Percentiles rank a stretch among this genome's conserved stretches.
Evolutionary conservation across 2,113 vertebrate genomes (phyloP).

Genomic region (Copsychus sechellarum): DNA sequence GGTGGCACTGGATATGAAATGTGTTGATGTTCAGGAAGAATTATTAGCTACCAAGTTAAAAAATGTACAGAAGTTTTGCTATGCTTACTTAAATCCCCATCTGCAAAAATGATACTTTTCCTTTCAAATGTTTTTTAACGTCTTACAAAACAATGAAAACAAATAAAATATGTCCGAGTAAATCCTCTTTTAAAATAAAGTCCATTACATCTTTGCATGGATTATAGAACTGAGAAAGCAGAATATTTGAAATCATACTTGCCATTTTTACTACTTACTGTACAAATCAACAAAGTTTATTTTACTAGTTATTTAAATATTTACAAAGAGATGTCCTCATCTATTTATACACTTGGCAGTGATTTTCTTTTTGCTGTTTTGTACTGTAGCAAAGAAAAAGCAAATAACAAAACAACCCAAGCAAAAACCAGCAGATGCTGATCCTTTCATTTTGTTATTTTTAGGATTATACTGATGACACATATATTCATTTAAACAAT

Average conservation of each 20-base stretch:
- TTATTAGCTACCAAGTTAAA: background rate
- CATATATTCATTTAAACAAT: background rate
- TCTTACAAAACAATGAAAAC: background rate
- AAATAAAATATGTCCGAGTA: background rate
- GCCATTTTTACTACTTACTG: background rate
- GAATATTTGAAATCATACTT: background rate
- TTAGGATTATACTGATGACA: background rate
- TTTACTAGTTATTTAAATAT: background rate
- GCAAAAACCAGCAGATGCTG: background rate
- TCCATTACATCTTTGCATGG: background rate
- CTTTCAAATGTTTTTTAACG: background rate
- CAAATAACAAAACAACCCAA: background rate
- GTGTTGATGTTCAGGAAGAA: background rate
- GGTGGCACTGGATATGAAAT: background rate
- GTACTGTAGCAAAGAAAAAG: background rate
- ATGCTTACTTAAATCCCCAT: background rate
- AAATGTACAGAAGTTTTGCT: background rate
- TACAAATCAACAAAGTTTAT: background rate
- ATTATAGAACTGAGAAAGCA: background rate
- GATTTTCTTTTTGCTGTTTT: background rate
- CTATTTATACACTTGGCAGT: background rate
- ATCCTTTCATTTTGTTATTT: background rate
- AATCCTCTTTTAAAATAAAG: background rate
- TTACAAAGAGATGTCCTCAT: background rate
- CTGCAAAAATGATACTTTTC: background rate